These are phyloP conservation scores for Graphium colonna DNA, from an alignment of 2,888 invertebrate species.

Conservation along the genomic window DNA sequence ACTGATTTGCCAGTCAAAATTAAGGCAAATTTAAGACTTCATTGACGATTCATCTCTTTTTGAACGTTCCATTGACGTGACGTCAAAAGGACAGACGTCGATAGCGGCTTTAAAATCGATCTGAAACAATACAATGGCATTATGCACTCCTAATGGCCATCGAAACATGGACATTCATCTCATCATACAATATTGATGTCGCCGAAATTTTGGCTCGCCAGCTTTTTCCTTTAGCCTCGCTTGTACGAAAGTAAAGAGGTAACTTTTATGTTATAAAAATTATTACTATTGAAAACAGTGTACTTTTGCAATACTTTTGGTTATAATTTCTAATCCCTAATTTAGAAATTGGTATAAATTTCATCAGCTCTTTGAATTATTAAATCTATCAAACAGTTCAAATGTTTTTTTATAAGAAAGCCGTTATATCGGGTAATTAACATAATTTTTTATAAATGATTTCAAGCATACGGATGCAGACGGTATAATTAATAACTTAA, in stretches of 20 bases:
- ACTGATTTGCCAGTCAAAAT: background rate
- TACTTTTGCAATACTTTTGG: no score
- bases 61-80: slow-evolving; percentile 47
- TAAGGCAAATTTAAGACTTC: background rate
- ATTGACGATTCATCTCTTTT: slow-evolving; percentile 50
- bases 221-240: background rate
- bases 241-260: background rate
- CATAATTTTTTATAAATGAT: no score
- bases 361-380: no score
- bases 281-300: no score
- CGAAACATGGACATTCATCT: slow-evolving; percentile 78
- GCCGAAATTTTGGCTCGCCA: slow-evolving; percentile 66
- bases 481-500: no score
- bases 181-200: slow-evolving; percentile 77
- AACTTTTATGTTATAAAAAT: no score
- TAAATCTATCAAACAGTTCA: no score
- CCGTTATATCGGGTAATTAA: no score
- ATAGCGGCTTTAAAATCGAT: slow-evolving; percentile 55
- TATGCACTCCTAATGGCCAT: slow-evolving; percentile 72
- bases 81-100: slow-evolving; percentile 46
- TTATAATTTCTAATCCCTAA: no score
- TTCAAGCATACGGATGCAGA: no score
- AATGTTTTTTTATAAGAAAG: no score
- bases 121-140: slow-evolving; percentile 73
- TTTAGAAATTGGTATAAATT: no score